These are phyloP conservation scores for Zele albiditarsus DNA, from an alignment of 2,888 invertebrate genomes.

Conservation along the genomic window DNA sequence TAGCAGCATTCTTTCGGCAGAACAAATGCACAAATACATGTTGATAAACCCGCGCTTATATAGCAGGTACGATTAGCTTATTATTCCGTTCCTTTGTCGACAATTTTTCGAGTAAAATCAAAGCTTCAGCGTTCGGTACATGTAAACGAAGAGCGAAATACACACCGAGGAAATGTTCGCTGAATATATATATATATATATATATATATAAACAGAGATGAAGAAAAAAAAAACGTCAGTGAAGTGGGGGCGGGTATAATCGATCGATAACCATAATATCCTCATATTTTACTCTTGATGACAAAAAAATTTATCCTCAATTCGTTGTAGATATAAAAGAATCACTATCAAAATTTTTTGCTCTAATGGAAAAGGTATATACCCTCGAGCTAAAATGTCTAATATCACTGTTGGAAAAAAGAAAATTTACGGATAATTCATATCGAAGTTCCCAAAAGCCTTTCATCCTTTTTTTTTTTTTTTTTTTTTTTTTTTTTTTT, in stretches of 20 bases:
- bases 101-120: constrained; percentile 53
- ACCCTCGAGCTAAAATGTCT: constrained; percentile 11
- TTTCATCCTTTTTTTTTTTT: constrained; percentile 29
- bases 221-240: constrained; percentile 5
- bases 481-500: constrained; percentile 5
- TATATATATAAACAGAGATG: neutral
- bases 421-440: constrained; percentile 25
- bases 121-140: constrained; percentile 43
- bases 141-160: neutral
- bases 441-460: constrained; percentile 35
- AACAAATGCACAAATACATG: neutral
- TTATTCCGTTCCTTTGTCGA: constrained; percentile 65
- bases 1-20: too few relatives aligned
- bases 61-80: constrained; percentile 62
- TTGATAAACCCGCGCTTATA: neutral
- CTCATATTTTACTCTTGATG: constrained; percentile 17
- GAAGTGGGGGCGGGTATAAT: neutral
- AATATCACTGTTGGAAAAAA: constrained; percentile 19
- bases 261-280: constrained; percentile 21
- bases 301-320: constrained; percentile 12
- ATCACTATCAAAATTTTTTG: constrained; percentile 14
- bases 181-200: neutral
- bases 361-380: constrained; percentile 21
- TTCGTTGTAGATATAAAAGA: constrained; percentile 14
- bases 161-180: neutral